Evolutionary conservation across 2,888 invertebrate genomes (phyloP).

Genomic region (Scaptomyza caliginosa): DNA sequence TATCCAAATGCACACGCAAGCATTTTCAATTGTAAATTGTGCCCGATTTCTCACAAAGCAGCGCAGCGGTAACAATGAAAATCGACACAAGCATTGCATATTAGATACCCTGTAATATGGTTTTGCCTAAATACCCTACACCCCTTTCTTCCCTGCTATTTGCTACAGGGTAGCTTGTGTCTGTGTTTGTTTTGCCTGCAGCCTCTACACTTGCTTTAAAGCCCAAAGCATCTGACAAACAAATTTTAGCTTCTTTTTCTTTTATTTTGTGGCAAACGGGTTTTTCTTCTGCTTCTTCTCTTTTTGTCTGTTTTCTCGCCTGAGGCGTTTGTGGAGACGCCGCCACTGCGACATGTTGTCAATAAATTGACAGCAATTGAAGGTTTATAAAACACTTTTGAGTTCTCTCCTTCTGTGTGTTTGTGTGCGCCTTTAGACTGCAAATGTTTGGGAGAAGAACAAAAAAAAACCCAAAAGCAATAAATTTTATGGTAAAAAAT

Average conservation of each 20-base stretch:
- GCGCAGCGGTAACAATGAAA: constrained; percentile 26
- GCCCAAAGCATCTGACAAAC: constrained; percentile 64
- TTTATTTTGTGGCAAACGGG: background rate
- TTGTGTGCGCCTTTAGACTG: constrained; percentile 8
- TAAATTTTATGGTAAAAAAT: constrained; percentile 74
- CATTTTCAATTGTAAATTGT: constrained; percentile 75
- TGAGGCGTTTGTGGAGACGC: constrained; percentile 50
- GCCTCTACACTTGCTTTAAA: constrained; percentile 46
- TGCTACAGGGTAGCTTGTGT: constrained; percentile 2
- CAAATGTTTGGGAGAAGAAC: constrained; percentile 19
- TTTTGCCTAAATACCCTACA: too few relatives aligned
- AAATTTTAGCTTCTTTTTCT: constrained; percentile 56
- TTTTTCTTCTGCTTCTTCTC: background rate
- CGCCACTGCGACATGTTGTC: constrained; percentile 72
- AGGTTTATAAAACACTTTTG: constrained; percentile 77
- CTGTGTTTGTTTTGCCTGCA: constrained; percentile 19
- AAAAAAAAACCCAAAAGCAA: constrained; percentile 63
- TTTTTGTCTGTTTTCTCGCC: constrained; percentile 52
- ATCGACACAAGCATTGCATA: too few relatives aligned
- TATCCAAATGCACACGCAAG: constrained; percentile 73
- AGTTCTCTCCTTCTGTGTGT: constrained; percentile 16
- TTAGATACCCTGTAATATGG: background rate
- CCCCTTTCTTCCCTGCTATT: too few relatives aligned
- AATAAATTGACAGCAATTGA: constrained; percentile 81
- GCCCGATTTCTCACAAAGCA: constrained; percentile 65